Percentiles rank a stretch among this genome's conserved stretches.
Evolutionary conservation across 2,113 vertebrate genomes (phyloP).

Genomic region (Oophaga pumilio): DNA sequence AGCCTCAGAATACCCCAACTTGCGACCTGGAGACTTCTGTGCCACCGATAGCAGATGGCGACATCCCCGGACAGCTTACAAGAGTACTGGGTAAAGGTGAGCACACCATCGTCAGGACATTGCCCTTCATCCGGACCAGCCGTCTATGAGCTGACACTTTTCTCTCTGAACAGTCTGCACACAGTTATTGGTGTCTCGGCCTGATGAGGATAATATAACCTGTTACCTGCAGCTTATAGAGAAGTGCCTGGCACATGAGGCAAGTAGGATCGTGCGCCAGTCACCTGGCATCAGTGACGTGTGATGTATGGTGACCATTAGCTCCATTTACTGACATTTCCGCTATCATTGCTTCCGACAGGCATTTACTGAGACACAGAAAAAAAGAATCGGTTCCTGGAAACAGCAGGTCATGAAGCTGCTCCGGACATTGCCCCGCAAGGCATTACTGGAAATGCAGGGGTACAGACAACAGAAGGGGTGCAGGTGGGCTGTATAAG

Average conservation of each 20-base stretch:
- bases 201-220: slow-evolving; percentile 93
- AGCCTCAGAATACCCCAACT: slow-evolving; percentile 77
- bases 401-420: slow-evolving; percentile 95
- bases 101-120: not conserved
- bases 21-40: slow-evolving; percentile 83
- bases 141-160: not conserved
- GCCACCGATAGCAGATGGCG: slow-evolving; percentile 85
- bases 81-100: slow-evolving; percentile 95
- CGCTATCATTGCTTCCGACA: slow-evolving; percentile 55
- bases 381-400: slow-evolving; percentile 90
- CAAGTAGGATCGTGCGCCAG: slow-evolving; percentile 54
- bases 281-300: not conserved
- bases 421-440: slow-evolving; percentile 88
- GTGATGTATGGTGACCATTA: no score
- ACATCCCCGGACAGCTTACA: slow-evolving; percentile 92
- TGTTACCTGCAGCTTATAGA: slow-evolving; percentile 94
- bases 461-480: slow-evolving; percentile 90
- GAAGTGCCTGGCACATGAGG: slow-evolving; percentile 91
- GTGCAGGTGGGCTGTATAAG: slow-evolving; percentile 67
- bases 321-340: not conserved
- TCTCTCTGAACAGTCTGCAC: slow-evolving; percentile 80
- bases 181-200: slow-evolving; percentile 89
- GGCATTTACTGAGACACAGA: slow-evolving; percentile 94
- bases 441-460: slow-evolving; percentile 87
- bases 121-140: not conserved